These are phyloP conservation scores for Drosophila auraria DNA, from an alignment of 1,140 invertebrate genomes.

Conservation along the genomic window DNA sequence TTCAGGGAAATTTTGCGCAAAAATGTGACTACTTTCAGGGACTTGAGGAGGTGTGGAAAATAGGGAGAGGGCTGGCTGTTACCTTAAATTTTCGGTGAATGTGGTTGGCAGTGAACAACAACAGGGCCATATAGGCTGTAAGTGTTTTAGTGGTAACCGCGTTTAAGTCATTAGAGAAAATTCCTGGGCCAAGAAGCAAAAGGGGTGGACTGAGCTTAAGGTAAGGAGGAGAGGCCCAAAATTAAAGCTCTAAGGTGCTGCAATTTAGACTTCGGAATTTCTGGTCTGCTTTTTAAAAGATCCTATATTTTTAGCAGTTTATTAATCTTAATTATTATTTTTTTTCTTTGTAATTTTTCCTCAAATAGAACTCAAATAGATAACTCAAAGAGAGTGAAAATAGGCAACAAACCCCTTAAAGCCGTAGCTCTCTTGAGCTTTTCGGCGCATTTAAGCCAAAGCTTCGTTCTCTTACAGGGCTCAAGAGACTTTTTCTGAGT, in stretches of 20 bases:
- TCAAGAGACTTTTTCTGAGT: constrained; percentile 8
- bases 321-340: background rate
- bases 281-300: no score
- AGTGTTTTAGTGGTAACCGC: constrained; percentile 80
- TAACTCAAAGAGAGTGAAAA: background rate
- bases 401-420: background rate
- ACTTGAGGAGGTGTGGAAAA: constrained; percentile 1
- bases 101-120: constrained; percentile 18
- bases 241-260: background rate
- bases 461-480: constrained; percentile 5
- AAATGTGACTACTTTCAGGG: constrained; percentile 72
- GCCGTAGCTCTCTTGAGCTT: constrained; percentile 14
- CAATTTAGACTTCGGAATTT: background rate
- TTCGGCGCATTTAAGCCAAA: background rate
- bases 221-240: background rate
- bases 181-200: constrained; percentile 61
- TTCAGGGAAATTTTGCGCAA: constrained; percentile 70
- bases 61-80: constrained; percentile 24
- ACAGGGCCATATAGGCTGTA: constrained; percentile 59
- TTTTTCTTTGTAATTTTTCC: background rate
- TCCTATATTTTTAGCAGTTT: no score
- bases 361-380: background rate
- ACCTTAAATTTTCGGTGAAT: constrained; percentile 26
- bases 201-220: background rate
- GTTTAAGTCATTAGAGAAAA: constrained; percentile 82